Percentiles rank a stretch among this genome's conserved stretches.
Evolutionary conservation across 2,113 vertebrate species (phyloP).

Genomic region (Struthidea cinerea): DNA sequence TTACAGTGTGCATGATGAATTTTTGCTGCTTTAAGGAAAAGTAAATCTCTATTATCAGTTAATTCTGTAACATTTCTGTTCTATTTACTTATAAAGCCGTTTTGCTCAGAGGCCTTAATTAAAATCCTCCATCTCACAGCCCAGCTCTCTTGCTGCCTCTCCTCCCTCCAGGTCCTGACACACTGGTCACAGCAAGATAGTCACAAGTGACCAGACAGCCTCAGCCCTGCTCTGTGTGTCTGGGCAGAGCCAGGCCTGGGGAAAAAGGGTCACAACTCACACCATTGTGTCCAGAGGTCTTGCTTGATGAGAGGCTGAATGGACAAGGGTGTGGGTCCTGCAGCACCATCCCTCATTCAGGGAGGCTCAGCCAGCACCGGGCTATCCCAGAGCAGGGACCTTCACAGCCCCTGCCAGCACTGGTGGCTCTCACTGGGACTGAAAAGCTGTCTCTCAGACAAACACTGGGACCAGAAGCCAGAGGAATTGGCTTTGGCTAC

Average conservation of each 20-base stretch:
- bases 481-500: neutral
- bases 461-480: neutral
- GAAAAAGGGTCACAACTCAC: neutral
- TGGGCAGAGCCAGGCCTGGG: neutral
- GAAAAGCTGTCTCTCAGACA: neutral
- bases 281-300: neutral
- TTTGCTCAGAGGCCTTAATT: neutral
- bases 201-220: neutral
- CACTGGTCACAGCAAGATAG: neutral
- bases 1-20: neutral
- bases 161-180: neutral
- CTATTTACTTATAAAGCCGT: neutral
- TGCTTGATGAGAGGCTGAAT: neutral
- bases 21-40: neutral
- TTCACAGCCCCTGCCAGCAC: neutral
- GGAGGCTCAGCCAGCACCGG: fast-evolving
- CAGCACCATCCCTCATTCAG: neutral
- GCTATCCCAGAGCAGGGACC: no score
- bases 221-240: neutral
- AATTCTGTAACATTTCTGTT: neutral
- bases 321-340: neutral
- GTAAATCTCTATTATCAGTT: neutral
- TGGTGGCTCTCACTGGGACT: neutral
- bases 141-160: neutral
- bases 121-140: neutral